Percentiles rank a stretch among this genome's conserved stretches.
phyloP scores from a whole-genome alignment of 2,113 vertebrate species.

The Menidia beryllina region DNA sequence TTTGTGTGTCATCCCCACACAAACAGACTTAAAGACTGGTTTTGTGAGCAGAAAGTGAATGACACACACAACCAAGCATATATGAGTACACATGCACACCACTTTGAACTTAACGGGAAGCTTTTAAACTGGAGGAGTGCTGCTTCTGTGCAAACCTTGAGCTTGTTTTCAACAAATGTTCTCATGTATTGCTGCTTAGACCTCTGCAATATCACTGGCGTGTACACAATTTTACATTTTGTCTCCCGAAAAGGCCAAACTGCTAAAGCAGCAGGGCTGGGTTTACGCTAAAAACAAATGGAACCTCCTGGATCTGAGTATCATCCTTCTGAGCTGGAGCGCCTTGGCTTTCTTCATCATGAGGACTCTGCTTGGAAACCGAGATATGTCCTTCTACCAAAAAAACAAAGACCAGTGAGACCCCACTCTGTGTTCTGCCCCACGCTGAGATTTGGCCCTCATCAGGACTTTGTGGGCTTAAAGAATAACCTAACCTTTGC shows the following conservation, averaged over 20 bases:
- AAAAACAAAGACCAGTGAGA: conserved; percentile 85
- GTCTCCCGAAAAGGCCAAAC: conserved; percentile 81
- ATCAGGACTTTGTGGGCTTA: neutral
- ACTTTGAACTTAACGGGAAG: neutral
- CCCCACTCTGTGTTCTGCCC: neutral
- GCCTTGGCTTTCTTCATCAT: conserved; percentile 86
- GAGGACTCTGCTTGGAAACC: conserved; percentile 81
- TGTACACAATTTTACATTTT: neutral
- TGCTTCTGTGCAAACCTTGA: no score
- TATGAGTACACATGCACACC: neutral
- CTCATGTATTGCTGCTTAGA: neutral
- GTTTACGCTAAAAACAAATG: conserved; percentile 87
- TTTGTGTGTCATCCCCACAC: neutral
- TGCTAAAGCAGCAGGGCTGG: conserved; percentile 86
- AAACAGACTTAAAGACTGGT: neutral
- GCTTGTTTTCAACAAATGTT: neutral
- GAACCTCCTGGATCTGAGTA: conserved; percentile 88
- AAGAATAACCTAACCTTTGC: neutral
- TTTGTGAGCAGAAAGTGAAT: neutral
- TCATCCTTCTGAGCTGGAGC: conserved; percentile 90
- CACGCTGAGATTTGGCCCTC: neutral
- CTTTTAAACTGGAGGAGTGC: neutral
- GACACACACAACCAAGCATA: neutral
- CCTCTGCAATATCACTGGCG: neutral
- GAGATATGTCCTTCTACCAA: conserved; percentile 85